Evolutionary conservation across 1,140 invertebrate species (phyloP), one percentile per base, ranked within the genome.

Genomic region (Scylla paramamosain): DNA sequence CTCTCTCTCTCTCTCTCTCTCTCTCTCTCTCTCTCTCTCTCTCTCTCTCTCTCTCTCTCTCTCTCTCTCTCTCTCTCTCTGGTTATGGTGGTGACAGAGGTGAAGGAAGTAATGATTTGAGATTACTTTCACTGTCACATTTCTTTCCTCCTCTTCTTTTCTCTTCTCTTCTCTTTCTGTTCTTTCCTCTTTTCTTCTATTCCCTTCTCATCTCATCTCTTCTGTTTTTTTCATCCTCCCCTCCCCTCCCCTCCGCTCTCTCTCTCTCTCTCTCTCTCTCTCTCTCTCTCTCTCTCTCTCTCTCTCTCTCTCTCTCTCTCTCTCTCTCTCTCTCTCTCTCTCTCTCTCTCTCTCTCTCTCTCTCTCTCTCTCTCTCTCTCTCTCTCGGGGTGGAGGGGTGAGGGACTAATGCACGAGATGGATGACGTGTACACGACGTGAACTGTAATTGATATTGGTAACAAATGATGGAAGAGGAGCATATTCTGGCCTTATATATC

Each of bases 351-450:
- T 87, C 16, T 87, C 16, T 1, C 84, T 87, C 28, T 87, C 39
- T 31, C 29, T 87, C 28, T 87, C 39, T 25, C 14, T 87, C 84
- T 87, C 16, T 87, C 84, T 87, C 84, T 87, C n/a, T 87, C 20
- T 87, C 84, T 87, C 84, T 87, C 84, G 67, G 20, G 67, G 67
- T n/a, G 52, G 12, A 12, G 16, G 10, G 67, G 25, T 1, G 67
- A n/a, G 67, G 4, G 67, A 77, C 67, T 77, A 77, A 77, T 77
- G 20, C 25, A 7, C 20, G 20, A n/a, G 67, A 77, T 77, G 67
- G n/a, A 77, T 77, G 67, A 77, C n/a, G 67, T 77, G 25, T 12
- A 77, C 67, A 77, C n/a, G 67, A 77, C 67, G 67, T n/a, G 67
- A 77, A 77, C 20, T 77, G 67, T 77, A 77, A 77, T 77, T 77